Evolutionary conservation across 2,888 invertebrate species (phyloP).

Genomic region (Sinhomidia bicolor): DNA sequence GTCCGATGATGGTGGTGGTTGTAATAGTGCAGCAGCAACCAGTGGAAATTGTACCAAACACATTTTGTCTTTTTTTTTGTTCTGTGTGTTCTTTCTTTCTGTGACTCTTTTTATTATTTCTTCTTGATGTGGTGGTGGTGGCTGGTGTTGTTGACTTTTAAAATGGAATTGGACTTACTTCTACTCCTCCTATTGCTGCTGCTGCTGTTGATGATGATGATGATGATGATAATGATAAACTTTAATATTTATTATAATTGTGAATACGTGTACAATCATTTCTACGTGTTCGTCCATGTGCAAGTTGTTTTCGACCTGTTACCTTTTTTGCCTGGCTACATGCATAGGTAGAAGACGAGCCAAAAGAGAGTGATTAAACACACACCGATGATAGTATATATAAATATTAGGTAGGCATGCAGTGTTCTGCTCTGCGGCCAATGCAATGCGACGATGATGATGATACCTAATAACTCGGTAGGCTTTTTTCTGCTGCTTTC

Average conservation of each 20-base stretch:
- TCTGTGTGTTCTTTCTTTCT: background rate
- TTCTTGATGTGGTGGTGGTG: background rate
- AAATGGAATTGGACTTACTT: background rate
- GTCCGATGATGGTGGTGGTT: background rate
- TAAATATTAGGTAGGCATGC: background rate
- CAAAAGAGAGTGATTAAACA: background rate
- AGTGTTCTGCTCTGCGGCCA: no score
- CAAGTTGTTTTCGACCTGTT: background rate
- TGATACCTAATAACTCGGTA: no score
- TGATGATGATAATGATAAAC: constrained; percentile 1
- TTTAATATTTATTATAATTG: constrained; percentile 43
- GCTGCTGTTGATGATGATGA: background rate
- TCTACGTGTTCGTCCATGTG: background rate
- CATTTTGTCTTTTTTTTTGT: background rate
- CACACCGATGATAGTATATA: background rate
- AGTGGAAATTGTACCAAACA: background rate
- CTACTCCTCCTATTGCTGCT: background rate
- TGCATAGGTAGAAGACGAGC: background rate
- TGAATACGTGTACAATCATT: constrained; percentile 25
- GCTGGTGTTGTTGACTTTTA: constrained; percentile 3
- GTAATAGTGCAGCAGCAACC: no score
- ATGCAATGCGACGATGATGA: no score
- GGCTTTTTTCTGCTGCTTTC: no score
- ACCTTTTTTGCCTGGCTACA: background rate
- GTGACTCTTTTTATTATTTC: no score